Conservation (phyloP, 2,888 invertebrate species). For the Hemithea aestivaria region DNA sequence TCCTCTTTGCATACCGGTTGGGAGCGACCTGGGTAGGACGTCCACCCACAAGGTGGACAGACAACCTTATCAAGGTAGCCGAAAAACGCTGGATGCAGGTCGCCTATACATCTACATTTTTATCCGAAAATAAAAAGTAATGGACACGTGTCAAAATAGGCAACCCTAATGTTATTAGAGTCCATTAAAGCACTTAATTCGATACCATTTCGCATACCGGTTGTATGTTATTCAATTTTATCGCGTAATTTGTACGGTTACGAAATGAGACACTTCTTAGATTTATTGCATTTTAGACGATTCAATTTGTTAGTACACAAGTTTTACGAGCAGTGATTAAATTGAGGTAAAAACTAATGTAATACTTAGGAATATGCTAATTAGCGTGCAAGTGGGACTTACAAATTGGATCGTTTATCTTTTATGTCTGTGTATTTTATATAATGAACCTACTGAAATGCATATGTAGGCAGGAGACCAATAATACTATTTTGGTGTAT, state of each 20-base stretch:
- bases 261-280: conserved; percentile 39
- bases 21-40: too few relatives aligned
- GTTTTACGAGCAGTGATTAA: conserved; percentile 20
- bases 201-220: conserved; percentile 62
- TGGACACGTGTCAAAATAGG: conserved; percentile 7
- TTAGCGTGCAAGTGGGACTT: conserved; percentile 17
- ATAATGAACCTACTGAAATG: too few relatives aligned
- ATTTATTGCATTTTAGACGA: conserved; percentile 27
- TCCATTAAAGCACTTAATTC: conserved; percentile 69
- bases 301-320: conserved; percentile 27
- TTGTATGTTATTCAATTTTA: conserved; percentile 61
- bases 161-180: conserved; percentile 38
- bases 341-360: conserved; percentile 17
- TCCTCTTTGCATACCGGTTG: too few relatives aligned
- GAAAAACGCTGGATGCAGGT: too few relatives aligned
- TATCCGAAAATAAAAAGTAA: too few relatives aligned
- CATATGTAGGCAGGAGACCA: too few relatives aligned
- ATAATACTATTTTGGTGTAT: too few relatives aligned
- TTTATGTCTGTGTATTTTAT: conserved; percentile 7
- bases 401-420: conserved; percentile 10
- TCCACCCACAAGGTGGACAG: too few relatives aligned
- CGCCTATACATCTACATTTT: too few relatives aligned
- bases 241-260: conserved; percentile 37
- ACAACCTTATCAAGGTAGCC: too few relatives aligned
- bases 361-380: conserved; percentile 15